Percentiles rank a stretch among this genome's conserved stretches.
phyloP scores from a whole-genome alignment of 1,140 invertebrate genomes.

The Teleopsis dalmanni region DNA sequence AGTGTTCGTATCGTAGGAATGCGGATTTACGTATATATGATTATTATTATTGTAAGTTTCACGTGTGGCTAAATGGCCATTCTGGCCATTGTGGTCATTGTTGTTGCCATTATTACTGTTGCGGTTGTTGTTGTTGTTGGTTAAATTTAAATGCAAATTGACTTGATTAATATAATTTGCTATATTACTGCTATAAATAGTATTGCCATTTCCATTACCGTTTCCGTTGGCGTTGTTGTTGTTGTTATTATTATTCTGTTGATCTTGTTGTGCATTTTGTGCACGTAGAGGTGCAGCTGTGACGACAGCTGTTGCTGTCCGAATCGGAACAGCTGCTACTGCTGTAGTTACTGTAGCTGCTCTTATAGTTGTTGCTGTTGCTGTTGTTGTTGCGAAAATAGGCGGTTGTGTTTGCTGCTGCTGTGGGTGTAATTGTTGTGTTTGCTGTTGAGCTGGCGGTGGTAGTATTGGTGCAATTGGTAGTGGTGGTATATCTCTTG shows the following conservation, averaged over 20 bases:
- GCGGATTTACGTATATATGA: slow-evolving; percentile 40
- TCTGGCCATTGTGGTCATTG: slow-evolving; percentile 13
- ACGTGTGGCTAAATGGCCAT: slow-evolving; percentile 11
- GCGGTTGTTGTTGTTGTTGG: slow-evolving; percentile 18
- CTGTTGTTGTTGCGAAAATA: slow-evolving; percentile 10
- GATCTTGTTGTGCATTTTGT: slow-evolving; percentile 17
- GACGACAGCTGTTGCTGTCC: slow-evolving; percentile 3
- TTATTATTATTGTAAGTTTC: slow-evolving; percentile 29
- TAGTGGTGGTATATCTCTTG: slow-evolving; percentile 1
- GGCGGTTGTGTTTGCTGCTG: slow-evolving; percentile 11
- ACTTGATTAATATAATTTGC: slow-evolving; percentile 21
- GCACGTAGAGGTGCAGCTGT: slow-evolving; percentile 3
- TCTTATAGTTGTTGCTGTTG: slow-evolving; percentile 13
- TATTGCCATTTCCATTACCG: slow-evolving; percentile 7
- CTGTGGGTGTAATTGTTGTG: slow-evolving; percentile 3
- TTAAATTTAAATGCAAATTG: slow-evolving; percentile 26
- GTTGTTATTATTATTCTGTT: slow-evolving; percentile 19
- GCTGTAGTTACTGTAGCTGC: slow-evolving; percentile 5
- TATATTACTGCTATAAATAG: slow-evolving; percentile 8
- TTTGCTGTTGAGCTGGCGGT: slow-evolving; percentile 9
- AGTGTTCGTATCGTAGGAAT: slow-evolving; percentile 33
- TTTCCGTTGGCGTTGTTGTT: slow-evolving; percentile 12
- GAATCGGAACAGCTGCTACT: background rate
- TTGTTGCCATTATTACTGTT: slow-evolving; percentile 9
- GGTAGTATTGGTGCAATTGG: slow-evolving; percentile 13